A percentile compares a stretch with the other conserved stretches of the same genome.
phyloP scores from a whole-genome alignment of 2,888 invertebrate genomes.

The Brachypterus glaber region DNA sequence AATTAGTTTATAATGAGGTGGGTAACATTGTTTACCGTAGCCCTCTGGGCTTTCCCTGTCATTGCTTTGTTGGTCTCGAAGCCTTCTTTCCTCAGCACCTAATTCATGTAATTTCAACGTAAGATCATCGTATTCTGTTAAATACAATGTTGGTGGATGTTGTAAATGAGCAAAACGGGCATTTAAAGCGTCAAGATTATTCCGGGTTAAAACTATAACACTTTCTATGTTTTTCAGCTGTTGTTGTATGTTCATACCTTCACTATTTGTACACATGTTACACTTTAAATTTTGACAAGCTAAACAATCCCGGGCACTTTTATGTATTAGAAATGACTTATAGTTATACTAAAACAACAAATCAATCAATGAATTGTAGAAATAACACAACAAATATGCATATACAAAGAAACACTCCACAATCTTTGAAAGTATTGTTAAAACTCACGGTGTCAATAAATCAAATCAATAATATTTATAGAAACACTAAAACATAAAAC shows the following conservation, averaged over 20 bases:
- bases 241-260: slow-evolving; percentile 55
- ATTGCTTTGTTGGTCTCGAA: slow-evolving; percentile 60
- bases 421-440: no score
- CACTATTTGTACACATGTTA: slow-evolving; percentile 59
- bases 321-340: no score
- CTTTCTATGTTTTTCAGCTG: slow-evolving; percentile 87
- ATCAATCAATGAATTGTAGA: no score
- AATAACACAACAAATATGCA: no score
- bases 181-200: slow-evolving; percentile 90
- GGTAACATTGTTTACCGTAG: slow-evolving; percentile 20
- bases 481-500: no score
- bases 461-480: no score
- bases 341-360: no score
- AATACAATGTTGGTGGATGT: slow-evolving; percentile 86
- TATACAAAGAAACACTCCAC: no score
- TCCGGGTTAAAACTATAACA: slow-evolving; percentile 86
- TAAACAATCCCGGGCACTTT: no score
- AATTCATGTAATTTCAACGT: slow-evolving; percentile 88
- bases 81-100: slow-evolving; percentile 74
- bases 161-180: slow-evolving; percentile 86
- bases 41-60: slow-evolving; percentile 42
- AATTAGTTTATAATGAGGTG: slow-evolving; percentile 14
- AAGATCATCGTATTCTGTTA: slow-evolving; percentile 87
- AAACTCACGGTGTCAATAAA: no score
- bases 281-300: no score